Evolutionary conservation across 2,888 invertebrate species (phyloP).

Genomic region (Ephialtes manifestator): DNA sequence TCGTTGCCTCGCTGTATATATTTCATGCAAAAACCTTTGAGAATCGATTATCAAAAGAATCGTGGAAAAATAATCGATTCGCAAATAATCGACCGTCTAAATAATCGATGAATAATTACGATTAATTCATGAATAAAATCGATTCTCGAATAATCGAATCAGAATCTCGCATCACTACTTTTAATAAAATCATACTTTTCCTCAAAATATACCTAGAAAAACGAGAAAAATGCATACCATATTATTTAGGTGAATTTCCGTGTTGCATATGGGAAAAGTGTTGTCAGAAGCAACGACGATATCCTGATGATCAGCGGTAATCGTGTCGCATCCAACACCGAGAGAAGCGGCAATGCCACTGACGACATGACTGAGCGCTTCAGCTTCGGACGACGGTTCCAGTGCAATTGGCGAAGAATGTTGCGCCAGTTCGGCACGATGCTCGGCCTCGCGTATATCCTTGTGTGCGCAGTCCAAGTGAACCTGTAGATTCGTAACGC

Average conservation of each 20-base stretch:
- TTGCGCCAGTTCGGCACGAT: constrained; percentile 52
- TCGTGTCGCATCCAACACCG: constrained; percentile 87
- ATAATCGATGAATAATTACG: no score
- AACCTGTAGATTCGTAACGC: constrained; percentile 90
- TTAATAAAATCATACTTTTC: neutral
- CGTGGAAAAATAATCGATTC: no score
- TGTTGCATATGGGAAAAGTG: constrained; percentile 76
- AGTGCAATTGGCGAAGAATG: constrained; percentile 77
- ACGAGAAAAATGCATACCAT: neutral
- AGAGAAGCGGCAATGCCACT: constrained; percentile 88
- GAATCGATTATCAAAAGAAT: no score
- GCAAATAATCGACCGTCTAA: no score
- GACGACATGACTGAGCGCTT: constrained; percentile 87
- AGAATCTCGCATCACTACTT: no score
- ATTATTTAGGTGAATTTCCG: constrained; percentile 74
- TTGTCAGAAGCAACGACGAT: constrained; percentile 73
- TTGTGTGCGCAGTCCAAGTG: constrained; percentile 82
- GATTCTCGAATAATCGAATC: no score
- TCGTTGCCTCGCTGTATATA: no score
- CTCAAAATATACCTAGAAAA: neutral
- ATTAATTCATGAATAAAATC: no score
- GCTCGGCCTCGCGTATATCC: constrained; percentile 69
- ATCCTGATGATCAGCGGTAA: constrained; percentile 88
- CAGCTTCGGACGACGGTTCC: constrained; percentile 87
- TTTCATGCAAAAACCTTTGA: no score